Conservation (phyloP, 1,140 invertebrate species). For the Mizuhopecten yessoensis region DNA sequence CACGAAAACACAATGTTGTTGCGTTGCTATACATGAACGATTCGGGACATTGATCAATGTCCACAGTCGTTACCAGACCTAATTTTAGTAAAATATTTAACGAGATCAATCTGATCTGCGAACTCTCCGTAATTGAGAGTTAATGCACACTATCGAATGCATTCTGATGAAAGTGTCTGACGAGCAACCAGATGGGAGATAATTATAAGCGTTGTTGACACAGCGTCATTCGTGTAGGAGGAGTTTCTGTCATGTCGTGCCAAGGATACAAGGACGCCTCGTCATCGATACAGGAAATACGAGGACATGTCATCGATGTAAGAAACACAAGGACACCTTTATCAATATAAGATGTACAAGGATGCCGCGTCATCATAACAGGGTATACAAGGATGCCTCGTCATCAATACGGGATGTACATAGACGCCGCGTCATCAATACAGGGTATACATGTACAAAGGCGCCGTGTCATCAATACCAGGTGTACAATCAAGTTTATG, state of each 20-base stretch:
- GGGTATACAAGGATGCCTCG: no score
- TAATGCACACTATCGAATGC: slow-evolving; percentile 13
- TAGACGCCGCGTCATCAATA: no score
- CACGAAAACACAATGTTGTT: background rate
- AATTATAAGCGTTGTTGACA: slow-evolving; percentile 3
- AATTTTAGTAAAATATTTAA: background rate
- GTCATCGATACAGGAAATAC: background rate
- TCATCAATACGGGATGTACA: no score
- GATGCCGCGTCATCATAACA: no score
- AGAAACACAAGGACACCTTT: no score
- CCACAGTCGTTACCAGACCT: background rate
- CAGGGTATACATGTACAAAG: no score
- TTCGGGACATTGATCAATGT: slow-evolving; percentile 17
- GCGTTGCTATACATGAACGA: background rate
- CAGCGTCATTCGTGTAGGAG: background rate
- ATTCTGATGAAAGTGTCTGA: background rate
- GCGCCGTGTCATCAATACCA: no score
- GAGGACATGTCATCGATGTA: no score
- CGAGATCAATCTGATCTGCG: background rate
- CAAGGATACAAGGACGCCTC: background rate
- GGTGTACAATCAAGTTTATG: no score
- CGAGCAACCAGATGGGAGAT: background rate
- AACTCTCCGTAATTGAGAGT: background rate
- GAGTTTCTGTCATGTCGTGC: background rate
- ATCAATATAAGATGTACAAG: no score